phyloP scores from a whole-genome alignment of 2,888 invertebrate species.

The Lomographa bimaculata region DNA sequence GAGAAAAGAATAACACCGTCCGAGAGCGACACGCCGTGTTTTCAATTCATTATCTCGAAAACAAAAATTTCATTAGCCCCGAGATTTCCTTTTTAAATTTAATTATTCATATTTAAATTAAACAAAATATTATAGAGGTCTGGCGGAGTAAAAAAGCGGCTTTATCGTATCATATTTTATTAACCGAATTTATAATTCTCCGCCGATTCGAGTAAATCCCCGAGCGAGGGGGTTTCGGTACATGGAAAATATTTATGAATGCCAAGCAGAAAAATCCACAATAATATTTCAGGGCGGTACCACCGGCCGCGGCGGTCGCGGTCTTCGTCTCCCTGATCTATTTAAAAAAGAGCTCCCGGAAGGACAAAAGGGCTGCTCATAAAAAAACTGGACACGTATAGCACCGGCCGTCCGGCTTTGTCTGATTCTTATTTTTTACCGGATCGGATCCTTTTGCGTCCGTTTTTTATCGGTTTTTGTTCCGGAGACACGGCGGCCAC shows the following conservation, averaged over 20 bases:
- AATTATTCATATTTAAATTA: slow-evolving; percentile 84
- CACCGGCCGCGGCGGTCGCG: slow-evolving; percentile 66
- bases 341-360: slow-evolving; percentile 82
- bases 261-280: slow-evolving; percentile 83
- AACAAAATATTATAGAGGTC: slow-evolving; percentile 83
- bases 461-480: slow-evolving; percentile 82
- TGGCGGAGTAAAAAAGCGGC: slow-evolving; percentile 64
- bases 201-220: slow-evolving; percentile 77
- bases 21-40: slow-evolving; percentile 71
- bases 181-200: slow-evolving; percentile 82
- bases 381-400: slow-evolving; percentile 82
- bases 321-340: slow-evolving; percentile 81
- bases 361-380: slow-evolving; percentile 80
- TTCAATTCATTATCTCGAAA: slow-evolving; percentile 84
- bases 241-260: slow-evolving; percentile 81
- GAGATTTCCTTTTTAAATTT: slow-evolving; percentile 82
- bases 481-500: slow-evolving; percentile 73
- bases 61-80: slow-evolving; percentile 82
- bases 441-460: slow-evolving; percentile 78
- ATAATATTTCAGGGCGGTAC: slow-evolving; percentile 82
- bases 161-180: slow-evolving; percentile 83
- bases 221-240: slow-evolving; percentile 44
- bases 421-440: slow-evolving; percentile 83
- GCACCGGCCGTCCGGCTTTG: slow-evolving; percentile 72
- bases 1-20: slow-evolving; percentile 76